Evolutionary conservation across 2,888 invertebrate genomes (phyloP).

Genomic region (Sinohyriopsis cumingii): DNA sequence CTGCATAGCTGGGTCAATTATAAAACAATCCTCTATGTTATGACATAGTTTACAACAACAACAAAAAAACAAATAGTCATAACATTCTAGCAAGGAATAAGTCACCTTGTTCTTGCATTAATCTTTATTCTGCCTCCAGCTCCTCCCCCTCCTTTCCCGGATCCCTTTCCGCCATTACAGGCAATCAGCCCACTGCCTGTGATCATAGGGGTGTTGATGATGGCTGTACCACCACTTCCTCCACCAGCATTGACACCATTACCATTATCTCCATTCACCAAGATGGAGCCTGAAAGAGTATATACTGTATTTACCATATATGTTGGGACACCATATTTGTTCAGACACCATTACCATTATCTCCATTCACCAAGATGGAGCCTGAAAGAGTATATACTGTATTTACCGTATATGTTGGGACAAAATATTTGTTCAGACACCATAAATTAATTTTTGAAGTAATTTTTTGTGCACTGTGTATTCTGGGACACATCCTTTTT

Average conservation of each 20-base stretch:
- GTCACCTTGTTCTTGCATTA: conserved; percentile 28
- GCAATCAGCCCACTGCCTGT: conserved; percentile 41
- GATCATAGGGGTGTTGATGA: conserved; percentile 28
- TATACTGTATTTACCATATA: no score
- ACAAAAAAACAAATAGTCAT: no score
- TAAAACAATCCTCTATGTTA: no score
- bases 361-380: conserved; percentile 46
- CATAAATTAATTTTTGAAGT: no score
- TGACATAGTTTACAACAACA: no score
- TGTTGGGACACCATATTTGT: no score
- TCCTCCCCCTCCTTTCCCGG: conserved; percentile 47
- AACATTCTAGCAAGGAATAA: no score
- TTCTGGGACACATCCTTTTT: no score
- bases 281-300: conserved; percentile 37
- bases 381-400: conserved; percentile 23
- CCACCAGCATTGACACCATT: conserved; percentile 43
- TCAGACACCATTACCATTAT: conserved; percentile 13
- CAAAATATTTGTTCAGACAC: no score
- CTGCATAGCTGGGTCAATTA: no score
- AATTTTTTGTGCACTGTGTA: no score
- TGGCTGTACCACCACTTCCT: conserved; percentile 51
- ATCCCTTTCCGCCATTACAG: conserved; percentile 45
- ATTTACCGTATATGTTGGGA: no score
- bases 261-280: conserved; percentile 45
- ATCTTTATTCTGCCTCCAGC: conserved; percentile 51